Base-by-base conservation (phyloP, 2,888 invertebrate species). In the Diarsia brunnea region DNA sequence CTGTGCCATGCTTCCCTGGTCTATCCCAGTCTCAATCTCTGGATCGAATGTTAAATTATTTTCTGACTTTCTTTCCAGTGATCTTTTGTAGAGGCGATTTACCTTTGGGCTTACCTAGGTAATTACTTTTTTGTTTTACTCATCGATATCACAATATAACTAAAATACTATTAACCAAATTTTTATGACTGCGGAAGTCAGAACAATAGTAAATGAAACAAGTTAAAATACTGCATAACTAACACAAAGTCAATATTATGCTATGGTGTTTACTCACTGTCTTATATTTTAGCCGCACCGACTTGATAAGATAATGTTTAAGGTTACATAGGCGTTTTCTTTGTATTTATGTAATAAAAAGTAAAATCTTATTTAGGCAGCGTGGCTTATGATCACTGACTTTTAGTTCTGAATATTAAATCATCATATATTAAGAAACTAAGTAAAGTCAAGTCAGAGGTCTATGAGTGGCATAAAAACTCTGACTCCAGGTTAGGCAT, bases 301-400 rank as follows among this genome's bases (percentile, higher is more conserved):
- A 0, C n/a, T n/a, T 69, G 84, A 83, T 84, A 86, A 86, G 84
- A 86, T 86, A 70, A 63, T 69, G 70, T 73, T 55, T 66, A 66
- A 73, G 70, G 69, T 76, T 47, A 69, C 66, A 14, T 64, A 80
- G 51, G 70, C 71, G 47, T 82, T 19, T 70, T 55, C 2, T 67
- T 70, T 58, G 31, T 58, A 47, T 76, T 58, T 65, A 51, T 21
- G 27, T 82, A 43, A 67, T 70, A 31, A 69, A 66, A 68, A n/a
- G 0, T 66, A 61, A 38, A 14, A 58, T 16, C 11, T 77, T 7
- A 58, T 63, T 38, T 7, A 82, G 21, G 45, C 27, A 47, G 53
- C 53, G 19, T 14, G 21, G 58, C 27, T 47, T 47, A 53, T 14
- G 21, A 61, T 21, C 19, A 43, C 24, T 24, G 19, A 5, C 4